A percentile compares a stretch with the other conserved stretches of the same genome.
Evolutionary conservation across 1,140 invertebrate species (phyloP).

Genomic region (Cyrtorhinus lividipennis): DNA sequence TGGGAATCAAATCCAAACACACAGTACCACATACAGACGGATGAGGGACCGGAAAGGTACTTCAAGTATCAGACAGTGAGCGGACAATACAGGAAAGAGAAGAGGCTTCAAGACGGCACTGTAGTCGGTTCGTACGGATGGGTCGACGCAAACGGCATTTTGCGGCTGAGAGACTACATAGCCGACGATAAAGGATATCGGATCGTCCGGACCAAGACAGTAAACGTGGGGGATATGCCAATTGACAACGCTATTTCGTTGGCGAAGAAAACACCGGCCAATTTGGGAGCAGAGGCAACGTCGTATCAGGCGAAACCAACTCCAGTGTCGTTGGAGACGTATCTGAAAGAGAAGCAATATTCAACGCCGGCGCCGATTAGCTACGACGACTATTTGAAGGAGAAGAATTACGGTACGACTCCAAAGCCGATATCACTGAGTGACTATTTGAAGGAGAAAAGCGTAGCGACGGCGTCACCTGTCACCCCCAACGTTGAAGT

Average conservation of each 20-base stretch:
- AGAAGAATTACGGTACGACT: slow-evolving; percentile 10
- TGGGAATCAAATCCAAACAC: slow-evolving; percentile 42
- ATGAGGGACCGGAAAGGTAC: slow-evolving; percentile 70
- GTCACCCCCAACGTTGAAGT: slow-evolving; percentile 12
- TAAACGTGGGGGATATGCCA: slow-evolving; percentile 55
- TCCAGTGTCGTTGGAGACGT: slow-evolving; percentile 8
- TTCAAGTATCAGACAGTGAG: slow-evolving; percentile 75
- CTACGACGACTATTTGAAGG: neutral
- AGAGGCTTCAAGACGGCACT: slow-evolving; percentile 58
- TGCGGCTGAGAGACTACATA: slow-evolving; percentile 71
- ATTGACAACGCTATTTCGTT: slow-evolving; percentile 50
- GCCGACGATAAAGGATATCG: slow-evolving; percentile 65
- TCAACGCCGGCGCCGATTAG: slow-evolving; percentile 4
- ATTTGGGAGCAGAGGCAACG: neutral
- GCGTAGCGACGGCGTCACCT: neutral
- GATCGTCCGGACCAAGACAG: slow-evolving; percentile 59
- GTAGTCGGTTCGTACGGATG: slow-evolving; percentile 54
- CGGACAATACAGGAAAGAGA: slow-evolving; percentile 75
- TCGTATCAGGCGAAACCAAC: neutral
- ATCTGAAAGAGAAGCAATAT: slow-evolving; percentile 5
- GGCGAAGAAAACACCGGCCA: slow-evolving; percentile 35
- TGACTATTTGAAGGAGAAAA: neutral
- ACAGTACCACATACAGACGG: slow-evolving; percentile 83
- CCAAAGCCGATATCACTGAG: slow-evolving; percentile 9
- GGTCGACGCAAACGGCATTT: slow-evolving; percentile 66